Percentiles rank a stretch among this genome's conserved stretches.
phyloP scores from a whole-genome alignment of 1,140 invertebrate species.

The Drosophila kikkawai region DNA sequence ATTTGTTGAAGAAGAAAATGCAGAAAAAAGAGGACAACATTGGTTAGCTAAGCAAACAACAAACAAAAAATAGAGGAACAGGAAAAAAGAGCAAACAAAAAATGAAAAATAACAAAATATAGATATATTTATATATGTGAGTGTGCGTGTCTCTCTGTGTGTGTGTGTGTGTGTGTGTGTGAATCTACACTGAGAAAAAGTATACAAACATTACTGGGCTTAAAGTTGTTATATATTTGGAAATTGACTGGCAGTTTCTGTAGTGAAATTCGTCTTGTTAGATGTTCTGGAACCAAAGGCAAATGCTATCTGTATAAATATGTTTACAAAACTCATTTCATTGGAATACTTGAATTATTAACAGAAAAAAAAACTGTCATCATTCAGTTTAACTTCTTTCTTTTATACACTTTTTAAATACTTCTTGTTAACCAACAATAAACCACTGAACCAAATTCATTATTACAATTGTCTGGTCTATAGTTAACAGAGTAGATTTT shows the following conservation, averaged over 20 bases:
- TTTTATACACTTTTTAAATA: too few relatives aligned
- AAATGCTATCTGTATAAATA: not conserved
- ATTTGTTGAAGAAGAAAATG: slow-evolving; percentile 40
- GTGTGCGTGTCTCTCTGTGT: not conserved
- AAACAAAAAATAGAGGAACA: slow-evolving; percentile 27
- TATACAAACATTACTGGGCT: not conserved
- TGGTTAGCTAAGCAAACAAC: slow-evolving; percentile 44
- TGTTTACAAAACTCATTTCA: not conserved
- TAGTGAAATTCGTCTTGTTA: not conserved
- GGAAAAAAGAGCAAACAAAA: not conserved
- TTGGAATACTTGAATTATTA: not conserved
- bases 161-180: not conserved
- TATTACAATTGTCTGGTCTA: slow-evolving; percentile 1
- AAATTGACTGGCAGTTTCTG: not conserved
- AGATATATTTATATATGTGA: slow-evolving; percentile 9
- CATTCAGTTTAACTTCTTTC: not conserved
- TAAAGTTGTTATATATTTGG: not conserved
- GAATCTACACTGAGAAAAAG: not conserved
- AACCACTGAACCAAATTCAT: slow-evolving; percentile 3
- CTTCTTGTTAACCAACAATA: not conserved
- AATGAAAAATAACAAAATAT: slow-evolving; percentile 17
- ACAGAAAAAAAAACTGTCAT: not conserved
- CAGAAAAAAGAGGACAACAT: slow-evolving; percentile 16
- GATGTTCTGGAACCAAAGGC: not conserved
- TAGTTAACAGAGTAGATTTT: slow-evolving; percentile 15